phyloP scores from a whole-genome alignment of 2,888 invertebrate species.

The Polymixis lichenea region DNA sequence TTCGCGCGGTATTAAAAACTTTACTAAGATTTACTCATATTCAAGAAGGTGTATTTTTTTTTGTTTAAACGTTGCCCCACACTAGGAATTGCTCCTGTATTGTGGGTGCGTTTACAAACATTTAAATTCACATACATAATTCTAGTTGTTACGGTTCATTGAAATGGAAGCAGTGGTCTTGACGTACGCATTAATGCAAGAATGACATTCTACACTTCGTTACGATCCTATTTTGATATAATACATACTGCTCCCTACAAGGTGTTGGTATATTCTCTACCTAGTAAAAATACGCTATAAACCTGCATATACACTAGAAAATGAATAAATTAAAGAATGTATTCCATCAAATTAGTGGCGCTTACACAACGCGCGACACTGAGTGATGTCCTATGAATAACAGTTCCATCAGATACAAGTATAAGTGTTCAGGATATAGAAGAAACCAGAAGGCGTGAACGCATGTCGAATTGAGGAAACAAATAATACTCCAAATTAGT shows the following conservation, averaged over 20 bases:
- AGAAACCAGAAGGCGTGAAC: conserved; percentile 1
- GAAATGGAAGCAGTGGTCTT: not conserved
- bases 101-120: too few relatives aligned
- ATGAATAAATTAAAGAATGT: conserved; percentile 20
- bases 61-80: too few relatives aligned
- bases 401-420: conserved; percentile 4
- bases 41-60: too few relatives aligned
- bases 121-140: too few relatives aligned
- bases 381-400: conserved; percentile 38
- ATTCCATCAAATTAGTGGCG: conserved; percentile 42
- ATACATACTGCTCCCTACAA: not conserved
- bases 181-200: not conserved
- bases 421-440: not conserved
- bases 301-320: not conserved
- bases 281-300: not conserved
- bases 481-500: not conserved
- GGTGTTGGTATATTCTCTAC: not conserved
- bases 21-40: too few relatives aligned
- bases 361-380: conserved; percentile 30
- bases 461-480: too few relatives aligned
- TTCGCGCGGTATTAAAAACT: too few relatives aligned
- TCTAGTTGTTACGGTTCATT: not conserved
- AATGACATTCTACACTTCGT: not conserved
- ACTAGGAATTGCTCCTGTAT: too few relatives aligned
- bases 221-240: not conserved